Evolutionary conservation across 1,140 invertebrate species (phyloP), one percentile per base, ranked within the genome.

Genomic region (Acyrthosiphon pisum): DNA sequence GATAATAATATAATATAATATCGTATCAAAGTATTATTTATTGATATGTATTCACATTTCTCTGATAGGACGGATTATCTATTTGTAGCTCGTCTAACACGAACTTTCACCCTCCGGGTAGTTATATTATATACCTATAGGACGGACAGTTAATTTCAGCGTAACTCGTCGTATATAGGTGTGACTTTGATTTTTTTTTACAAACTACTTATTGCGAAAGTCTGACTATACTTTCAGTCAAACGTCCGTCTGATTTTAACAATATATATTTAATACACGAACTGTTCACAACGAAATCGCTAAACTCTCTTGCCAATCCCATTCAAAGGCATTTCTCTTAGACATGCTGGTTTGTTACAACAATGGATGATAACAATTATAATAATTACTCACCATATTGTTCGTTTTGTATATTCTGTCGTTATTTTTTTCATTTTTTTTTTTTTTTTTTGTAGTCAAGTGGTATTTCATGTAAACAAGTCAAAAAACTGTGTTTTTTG

Each of bases 401-500:
- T 89, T 56, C 88, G 50, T 89, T 56, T 56, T 56, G 20, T 89
- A 89, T 37, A 35, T 89, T 37, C 20, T 87, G 86, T 87, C 48
- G 30, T 48, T 35, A 48, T 44, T 44, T 44, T 48, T 87, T 87
- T 48, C 6, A 48, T 30, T 1, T 86, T 46, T 18, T 44, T 87
- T 48, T 48, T 20, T 87, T 88, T 35, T 89, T 89, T 89, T 37
- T 53, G 22, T 56, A 89, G 88, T 53, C 88, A 89, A 89, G 88
- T 89, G 88, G 88, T 89, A 53, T 89, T 89, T 41, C 88, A 20
- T 89, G 88, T 89, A 89, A 89, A 89, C 88, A 89, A 89, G 88
- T 56, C 88, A 11, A 56, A 76, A 89, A 89, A 89, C 88, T 22
- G 35, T 89, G 48, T 89, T 56, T 76, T 89, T 89, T 89, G 88